phyloP scores from a whole-genome alignment of 2,888 invertebrate species.

The Saturnia pavonia region DNA sequence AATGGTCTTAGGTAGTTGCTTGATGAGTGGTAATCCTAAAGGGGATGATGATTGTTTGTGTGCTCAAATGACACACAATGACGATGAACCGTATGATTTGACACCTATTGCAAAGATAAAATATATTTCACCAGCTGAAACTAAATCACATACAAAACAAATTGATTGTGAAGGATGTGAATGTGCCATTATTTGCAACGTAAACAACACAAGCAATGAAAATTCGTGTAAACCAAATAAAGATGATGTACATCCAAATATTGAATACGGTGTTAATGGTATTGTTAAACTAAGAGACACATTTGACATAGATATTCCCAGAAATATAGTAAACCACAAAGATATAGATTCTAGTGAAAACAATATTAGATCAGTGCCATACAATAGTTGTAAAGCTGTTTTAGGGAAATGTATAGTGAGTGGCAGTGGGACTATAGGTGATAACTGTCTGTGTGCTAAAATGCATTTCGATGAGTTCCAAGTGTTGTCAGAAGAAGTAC shows the following conservation, averaged over 20 bases:
- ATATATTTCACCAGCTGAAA: conserved; percentile 24
- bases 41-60: conserved; percentile 51
- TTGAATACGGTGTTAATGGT: conserved; percentile 58
- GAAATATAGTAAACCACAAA: conserved; percentile 24
- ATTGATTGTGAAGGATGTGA: conserved; percentile 47
- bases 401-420: conserved; percentile 72
- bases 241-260: conserved; percentile 36
- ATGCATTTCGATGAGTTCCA: conserved; percentile 65
- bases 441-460: conserved; percentile 69
- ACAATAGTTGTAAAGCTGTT: conserved; percentile 66
- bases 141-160: conserved; percentile 23
- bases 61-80: conserved; percentile 46
- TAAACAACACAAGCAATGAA: conserved; percentile 21
- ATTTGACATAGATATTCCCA: conserved; percentile 51
- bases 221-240: conserved; percentile 17
- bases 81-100: conserved; percentile 39
- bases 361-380: conserved; percentile 43
- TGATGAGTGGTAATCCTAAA: conserved; percentile 42
- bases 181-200: conserved; percentile 41
- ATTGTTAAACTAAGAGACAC: conserved; percentile 63
- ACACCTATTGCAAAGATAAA: conserved; percentile 30
- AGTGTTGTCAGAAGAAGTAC: conserved; percentile 64
- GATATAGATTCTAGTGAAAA: conserved; percentile 24
- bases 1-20: conserved; percentile 52
- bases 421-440: conserved; percentile 61